Evolutionary conservation across 2,113 vertebrate genomes (phyloP), one percentile per base, ranked within the genome.

Genomic region (Rhipidura dahli): DNA sequence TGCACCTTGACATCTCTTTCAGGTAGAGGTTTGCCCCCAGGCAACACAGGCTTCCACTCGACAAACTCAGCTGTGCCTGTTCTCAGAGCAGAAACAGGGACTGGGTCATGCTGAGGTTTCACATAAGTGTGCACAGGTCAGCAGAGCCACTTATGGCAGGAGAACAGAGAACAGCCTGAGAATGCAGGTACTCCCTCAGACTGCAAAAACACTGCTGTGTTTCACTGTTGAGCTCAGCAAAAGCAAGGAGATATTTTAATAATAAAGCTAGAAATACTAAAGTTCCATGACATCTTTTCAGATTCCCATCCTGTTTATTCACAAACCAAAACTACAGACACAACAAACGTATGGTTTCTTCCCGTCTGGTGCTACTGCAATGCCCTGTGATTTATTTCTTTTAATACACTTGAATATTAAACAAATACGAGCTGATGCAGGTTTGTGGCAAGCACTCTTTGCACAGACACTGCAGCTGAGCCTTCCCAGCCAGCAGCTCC

Each of bases 191-290:
- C 83, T 90, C 84, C 88, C 90, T 44, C 77, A 83, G 89, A 69
- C 87, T 92, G 75, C 27, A 87, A 83, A 94, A 93, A 89, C 95
- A 83, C 89, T 69, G 66, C 16, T 81, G 71, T 0, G n/a, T 12
- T 47, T 47, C 22, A 21, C 45, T 47, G 45, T 47, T 47, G 0
- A 73, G 56, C 47, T 66, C 79, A 83, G 82, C 51, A 93, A 91
- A 90, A 89, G 9, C 51, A 64, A 31, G 40, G n/a, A 78, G 33
- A 5, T 49, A 20, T 35, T 90, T 90, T 39, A 91, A 53, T 28
- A 77, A 71, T 21, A 27, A 85, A 86, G 21, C 30, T 30, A 83
- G 23, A 94, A 87, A 84, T 15, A 54, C 2, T 45, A 37, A 61
- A 86, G 61, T 57, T 33, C 26, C n/a, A 7, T 4, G 42, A 77